Evolutionary conservation across 1,140 invertebrate genomes (phyloP).

Genomic region (Drosophila hydei): DNA sequence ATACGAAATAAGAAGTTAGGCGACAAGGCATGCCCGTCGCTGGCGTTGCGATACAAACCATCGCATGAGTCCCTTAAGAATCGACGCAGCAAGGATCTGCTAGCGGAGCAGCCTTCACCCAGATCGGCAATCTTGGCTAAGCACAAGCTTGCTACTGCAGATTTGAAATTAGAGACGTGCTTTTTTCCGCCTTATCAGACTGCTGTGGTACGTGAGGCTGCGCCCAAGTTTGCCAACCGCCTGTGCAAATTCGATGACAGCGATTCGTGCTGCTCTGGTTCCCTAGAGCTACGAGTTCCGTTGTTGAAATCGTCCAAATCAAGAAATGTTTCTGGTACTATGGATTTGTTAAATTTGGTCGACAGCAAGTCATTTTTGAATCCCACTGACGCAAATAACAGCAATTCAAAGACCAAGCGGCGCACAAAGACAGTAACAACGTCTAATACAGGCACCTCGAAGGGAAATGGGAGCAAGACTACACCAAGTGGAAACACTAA

Average conservation of each 20-base stretch:
- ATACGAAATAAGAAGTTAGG: conserved; percentile 13
- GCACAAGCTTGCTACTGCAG: conserved; percentile 12
- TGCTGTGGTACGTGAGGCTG: conserved; percentile 61
- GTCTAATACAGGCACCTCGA: neutral
- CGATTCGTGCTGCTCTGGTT: conserved; percentile 50
- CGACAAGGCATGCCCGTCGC: conserved; percentile 21
- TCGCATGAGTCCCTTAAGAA: conserved; percentile 64
- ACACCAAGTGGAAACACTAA: conserved; percentile 25
- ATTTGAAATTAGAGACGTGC: conserved; percentile 55
- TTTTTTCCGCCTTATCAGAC: conserved; percentile 59
- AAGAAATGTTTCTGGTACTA: neutral
- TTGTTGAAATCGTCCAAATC: conserved; percentile 16
- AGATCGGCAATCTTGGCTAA: conserved; percentile 3
- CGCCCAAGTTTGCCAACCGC: conserved; percentile 58
- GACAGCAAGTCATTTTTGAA: neutral
- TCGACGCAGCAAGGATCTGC: conserved; percentile 32
- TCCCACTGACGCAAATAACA: neutral
- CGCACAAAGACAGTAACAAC: conserved; percentile 13
- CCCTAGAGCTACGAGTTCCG: conserved; percentile 36
- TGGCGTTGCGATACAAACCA: conserved; percentile 56
- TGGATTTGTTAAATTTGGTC: conserved; percentile 1
- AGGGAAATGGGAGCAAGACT: conserved; percentile 14
- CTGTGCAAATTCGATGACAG: conserved; percentile 42
- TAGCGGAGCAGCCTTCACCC: neutral
- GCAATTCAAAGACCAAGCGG: conserved; percentile 14